A percentile compares a stretch with the other conserved stretches of the same genome.
Evolutionary conservation across 2,888 invertebrate species (phyloP).

Genomic region (Dryobotodes eremita): DNA sequence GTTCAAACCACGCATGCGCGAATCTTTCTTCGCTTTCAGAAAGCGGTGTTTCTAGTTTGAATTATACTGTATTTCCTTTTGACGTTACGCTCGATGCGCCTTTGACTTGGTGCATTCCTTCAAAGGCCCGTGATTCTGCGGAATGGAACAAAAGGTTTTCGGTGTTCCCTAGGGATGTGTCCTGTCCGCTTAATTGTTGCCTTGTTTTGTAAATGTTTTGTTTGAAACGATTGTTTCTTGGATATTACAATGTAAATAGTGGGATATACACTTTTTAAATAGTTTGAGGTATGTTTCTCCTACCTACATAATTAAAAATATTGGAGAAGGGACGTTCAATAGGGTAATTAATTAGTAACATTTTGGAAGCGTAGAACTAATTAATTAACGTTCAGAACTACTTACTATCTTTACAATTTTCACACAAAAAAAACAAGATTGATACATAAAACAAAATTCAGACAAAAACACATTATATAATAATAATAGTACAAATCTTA

Average conservation of each 20-base stretch:
- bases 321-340: not conserved
- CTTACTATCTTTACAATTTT: not conserved
- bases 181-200: constrained; percentile 22
- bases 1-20: constrained; percentile 75
- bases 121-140: constrained; percentile 55
- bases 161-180: constrained; percentile 21
- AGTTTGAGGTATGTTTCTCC: not conserved
- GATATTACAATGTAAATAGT: not conserved
- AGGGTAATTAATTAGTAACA: not conserved
- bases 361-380: not conserved
- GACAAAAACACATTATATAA: too few relatives aligned
- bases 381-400: not conserved
- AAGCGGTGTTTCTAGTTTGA: constrained; percentile 71
- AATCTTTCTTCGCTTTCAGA: constrained; percentile 55
- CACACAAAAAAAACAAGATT: not conserved
- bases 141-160: constrained; percentile 55
- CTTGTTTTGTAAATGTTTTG: constrained; percentile 17
- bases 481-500: not conserved
- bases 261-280: not conserved
- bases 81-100: constrained; percentile 72
- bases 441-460: not conserved
- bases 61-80: constrained; percentile 76
- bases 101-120: constrained; percentile 74
- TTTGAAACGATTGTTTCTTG: not conserved
- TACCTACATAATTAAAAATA: not conserved